Evolutionary conservation across 2,113 vertebrate species (phyloP).

Genomic region (Patagioenas fasciata): DNA sequence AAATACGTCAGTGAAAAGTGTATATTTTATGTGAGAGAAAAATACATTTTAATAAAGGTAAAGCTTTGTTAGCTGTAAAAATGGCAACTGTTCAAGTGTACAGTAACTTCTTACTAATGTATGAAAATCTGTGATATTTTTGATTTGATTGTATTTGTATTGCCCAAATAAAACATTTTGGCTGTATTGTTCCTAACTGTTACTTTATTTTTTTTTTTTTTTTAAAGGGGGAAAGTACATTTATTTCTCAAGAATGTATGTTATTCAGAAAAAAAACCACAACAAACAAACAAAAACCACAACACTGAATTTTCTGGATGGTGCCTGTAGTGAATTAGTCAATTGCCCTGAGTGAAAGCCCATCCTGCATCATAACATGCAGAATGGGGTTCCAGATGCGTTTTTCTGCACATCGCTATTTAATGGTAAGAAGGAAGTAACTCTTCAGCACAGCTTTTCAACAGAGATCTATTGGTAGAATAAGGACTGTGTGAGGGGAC

Average conservation of each 20-base stretch:
- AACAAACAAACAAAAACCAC: too few relatives aligned
- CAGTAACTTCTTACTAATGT: constrained; percentile 77
- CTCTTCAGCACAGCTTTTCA: background rate
- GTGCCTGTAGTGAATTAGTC: fast-evolving
- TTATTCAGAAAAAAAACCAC: background rate
- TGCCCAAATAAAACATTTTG: constrained; percentile 73
- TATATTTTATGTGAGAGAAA: constrained; percentile 73
- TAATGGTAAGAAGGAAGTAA: background rate
- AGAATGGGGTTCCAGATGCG: background rate
- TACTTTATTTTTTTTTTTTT: background rate
- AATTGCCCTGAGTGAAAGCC: background rate
- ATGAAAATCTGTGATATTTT: constrained; percentile 71
- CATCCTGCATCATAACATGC: background rate
- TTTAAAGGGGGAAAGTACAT: background rate
- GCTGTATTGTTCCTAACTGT: constrained; percentile 61
- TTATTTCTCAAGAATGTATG: background rate
- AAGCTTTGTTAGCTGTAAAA: constrained; percentile 72
- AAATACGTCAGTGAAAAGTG: constrained; percentile 73
- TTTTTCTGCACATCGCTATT: background rate
- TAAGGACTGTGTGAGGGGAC: background rate
- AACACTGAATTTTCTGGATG: background rate
- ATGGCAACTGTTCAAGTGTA: constrained; percentile 71
- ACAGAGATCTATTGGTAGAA: background rate
- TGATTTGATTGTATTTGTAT: constrained; percentile 74
- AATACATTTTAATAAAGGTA: constrained; percentile 75